Evolutionary conservation across 2,113 vertebrate species (phyloP).

Genomic region (Agelaius phoeniceus): DNA sequence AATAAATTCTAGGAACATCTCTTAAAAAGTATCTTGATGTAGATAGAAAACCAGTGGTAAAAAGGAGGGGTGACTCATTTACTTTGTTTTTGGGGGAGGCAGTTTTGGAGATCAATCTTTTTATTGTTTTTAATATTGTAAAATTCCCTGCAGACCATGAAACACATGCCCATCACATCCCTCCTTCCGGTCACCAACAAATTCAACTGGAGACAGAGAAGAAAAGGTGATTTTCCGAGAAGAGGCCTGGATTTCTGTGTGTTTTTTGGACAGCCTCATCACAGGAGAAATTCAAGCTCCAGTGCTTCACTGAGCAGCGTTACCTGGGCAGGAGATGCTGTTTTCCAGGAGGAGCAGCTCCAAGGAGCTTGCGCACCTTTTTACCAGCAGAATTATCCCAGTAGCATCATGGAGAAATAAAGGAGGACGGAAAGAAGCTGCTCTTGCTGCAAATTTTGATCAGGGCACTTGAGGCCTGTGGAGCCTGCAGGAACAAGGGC

Average conservation of each 20-base stretch:
- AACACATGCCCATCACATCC: accelerated
- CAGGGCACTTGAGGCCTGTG: not conserved
- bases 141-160: not conserved
- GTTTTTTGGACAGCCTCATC: not conserved
- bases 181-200: not conserved
- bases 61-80: not conserved
- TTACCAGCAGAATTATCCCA: not conserved
- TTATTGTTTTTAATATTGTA: not conserved
- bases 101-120: not conserved
- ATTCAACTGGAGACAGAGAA: not conserved
- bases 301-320: not conserved
- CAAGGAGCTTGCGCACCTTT: not conserved
- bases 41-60: not conserved
- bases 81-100: not conserved
- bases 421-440: not conserved
- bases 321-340: not conserved
- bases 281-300: not conserved
- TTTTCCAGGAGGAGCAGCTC: not conserved
- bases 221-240: not conserved
- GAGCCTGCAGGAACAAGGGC: not conserved
- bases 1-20: not conserved
- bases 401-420: accelerated
- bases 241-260: not conserved
- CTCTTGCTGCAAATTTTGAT: not conserved
- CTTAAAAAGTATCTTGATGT: not conserved